Evolutionary conservation across 2,888 invertebrate species (phyloP).

Genomic region (Chironomus tentans): DNA sequence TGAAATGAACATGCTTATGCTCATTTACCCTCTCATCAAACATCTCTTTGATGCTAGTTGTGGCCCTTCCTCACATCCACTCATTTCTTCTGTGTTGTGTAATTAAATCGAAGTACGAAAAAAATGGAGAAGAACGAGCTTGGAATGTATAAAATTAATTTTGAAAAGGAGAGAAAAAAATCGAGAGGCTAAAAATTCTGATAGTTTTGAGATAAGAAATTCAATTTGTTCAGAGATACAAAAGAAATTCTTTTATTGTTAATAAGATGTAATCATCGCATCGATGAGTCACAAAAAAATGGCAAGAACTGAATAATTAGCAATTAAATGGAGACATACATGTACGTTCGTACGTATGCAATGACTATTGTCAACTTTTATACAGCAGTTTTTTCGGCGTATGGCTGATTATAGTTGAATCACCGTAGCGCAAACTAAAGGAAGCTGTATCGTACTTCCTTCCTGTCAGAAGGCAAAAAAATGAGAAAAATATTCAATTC

Average conservation of each 20-base stretch:
- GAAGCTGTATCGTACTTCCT: neutral
- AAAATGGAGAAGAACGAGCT: neutral
- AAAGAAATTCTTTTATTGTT: neutral
- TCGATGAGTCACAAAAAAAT: neutral
- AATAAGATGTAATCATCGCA: neutral
- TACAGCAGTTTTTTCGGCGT: neutral
- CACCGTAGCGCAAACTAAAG: neutral
- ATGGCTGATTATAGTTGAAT: neutral
- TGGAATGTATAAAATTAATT: slow-evolving; percentile 1
- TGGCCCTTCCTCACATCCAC: neutral
- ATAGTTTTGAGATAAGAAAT: neutral
- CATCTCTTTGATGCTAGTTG: neutral
- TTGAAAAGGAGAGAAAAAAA: neutral
- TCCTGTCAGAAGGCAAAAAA: neutral
- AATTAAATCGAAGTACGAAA: neutral
- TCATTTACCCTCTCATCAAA: neutral
- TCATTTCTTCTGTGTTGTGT: neutral
- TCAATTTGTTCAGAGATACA: neutral
- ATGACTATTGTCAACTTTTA: neutral
- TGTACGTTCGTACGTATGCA: neutral
- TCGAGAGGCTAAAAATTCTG: neutral
- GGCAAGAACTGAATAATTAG: neutral
- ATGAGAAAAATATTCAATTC: neutral
- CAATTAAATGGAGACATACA: neutral
- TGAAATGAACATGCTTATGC: neutral